Evolutionary conservation across 2,113 vertebrate genomes (phyloP).

Genomic region (Lamprotornis superbus): DNA sequence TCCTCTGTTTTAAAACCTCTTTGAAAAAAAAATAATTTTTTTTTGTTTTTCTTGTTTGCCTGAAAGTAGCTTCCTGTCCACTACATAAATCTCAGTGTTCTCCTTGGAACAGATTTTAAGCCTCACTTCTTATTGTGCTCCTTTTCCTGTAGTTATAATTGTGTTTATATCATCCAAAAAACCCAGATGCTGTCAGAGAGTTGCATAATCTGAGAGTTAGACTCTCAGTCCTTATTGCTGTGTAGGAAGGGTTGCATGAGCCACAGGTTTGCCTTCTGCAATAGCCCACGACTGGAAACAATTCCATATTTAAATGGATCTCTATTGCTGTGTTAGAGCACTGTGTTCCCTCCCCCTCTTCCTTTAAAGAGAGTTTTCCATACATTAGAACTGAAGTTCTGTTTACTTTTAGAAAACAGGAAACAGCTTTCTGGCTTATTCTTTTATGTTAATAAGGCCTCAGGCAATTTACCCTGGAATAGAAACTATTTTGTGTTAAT

Average conservation of each 20-base stretch:
- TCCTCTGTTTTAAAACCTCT: neutral
- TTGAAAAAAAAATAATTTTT: neutral
- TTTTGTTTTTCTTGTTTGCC: neutral
- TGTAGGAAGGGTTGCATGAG: neutral
- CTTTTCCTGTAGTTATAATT: constrained; percentile 7
- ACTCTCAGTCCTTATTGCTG: neutral
- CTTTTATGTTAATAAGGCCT: neutral
- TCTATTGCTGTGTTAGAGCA: fast-evolving
- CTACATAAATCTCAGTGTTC: neutral
- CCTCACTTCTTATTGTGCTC: constrained; percentile 3
- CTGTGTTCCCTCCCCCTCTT: neutral
- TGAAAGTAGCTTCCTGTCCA: constrained; percentile 5
- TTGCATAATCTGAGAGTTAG: neutral
- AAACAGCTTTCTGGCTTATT: neutral
- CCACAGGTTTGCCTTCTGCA: neutral
- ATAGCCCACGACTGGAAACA: neutral
- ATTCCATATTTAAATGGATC: neutral
- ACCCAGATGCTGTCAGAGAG: neutral
- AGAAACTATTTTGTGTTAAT: neutral
- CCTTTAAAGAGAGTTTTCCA: neutral
- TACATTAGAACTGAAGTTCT: neutral
- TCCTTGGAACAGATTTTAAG: neutral
- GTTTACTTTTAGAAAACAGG: constrained; percentile 37
- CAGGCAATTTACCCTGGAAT: neutral
- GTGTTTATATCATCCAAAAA: neutral